Evolutionary conservation across 2,888 invertebrate genomes (phyloP), one percentile per base, ranked within the genome.

Genomic region (Lithophane semibrunnea): DNA sequence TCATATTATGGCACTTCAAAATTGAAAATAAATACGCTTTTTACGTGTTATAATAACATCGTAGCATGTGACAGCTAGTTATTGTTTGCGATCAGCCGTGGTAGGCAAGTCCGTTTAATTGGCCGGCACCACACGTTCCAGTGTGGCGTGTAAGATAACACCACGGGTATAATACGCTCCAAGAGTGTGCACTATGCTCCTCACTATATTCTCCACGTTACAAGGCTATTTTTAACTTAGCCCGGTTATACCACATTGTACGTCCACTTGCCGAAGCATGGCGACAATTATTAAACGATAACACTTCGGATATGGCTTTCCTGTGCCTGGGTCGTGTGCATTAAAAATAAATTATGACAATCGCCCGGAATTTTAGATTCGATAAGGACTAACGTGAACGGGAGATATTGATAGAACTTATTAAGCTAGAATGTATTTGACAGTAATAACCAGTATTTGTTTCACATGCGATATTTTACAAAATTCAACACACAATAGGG

Each of bases 21-120:
- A 74, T 86, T 71, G 61, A 74, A 79, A 86, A 86, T 83, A 76
- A 74, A 83, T 72, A 69, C 63, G 47, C 68, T 74, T 76, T 77
- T 82, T 71, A 75, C 71, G 60, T 83, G 80, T 72, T 75, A 80
- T 75, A 75, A 74, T 79, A 76, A 68, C 71, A 63, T 56, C 74
- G 83, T 75, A 76, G 73, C 66, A 67, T 81, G 81, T 81, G 87
- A 87, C 87, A 88, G 88, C 89, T 89, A 89, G 85, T 82, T 86
- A 88, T 88, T 89, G 86, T 87, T 81, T 77, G 79, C 84, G 73
- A 80, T 79, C 80, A 84, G 83, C 72, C 85, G 70, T 78, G 78
- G 85, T 83, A 72, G 81, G 82, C 78, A 81, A 88, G 86, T 77
- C 85, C 87, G 80, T 90, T 92, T 93, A 93, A 93, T 93, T 93